Evolutionary conservation across 2,888 invertebrate species (phyloP), one percentile per base, ranked within the genome.

Genomic region (Smittia sp.): DNA sequence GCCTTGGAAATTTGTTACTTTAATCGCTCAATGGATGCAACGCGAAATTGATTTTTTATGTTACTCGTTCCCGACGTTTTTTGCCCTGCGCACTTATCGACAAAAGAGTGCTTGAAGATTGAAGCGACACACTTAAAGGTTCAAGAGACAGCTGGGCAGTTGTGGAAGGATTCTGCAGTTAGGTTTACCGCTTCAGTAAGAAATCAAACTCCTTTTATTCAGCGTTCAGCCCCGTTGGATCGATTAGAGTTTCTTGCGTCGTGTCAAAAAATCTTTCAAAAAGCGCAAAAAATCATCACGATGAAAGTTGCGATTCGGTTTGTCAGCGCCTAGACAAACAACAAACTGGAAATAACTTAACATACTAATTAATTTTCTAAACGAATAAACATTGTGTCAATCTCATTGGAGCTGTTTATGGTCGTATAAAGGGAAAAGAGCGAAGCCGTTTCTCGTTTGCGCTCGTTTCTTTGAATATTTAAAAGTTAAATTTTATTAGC

Each of bases 301-400:
- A 38, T 38, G 38, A 38, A n/a, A n/a, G n/a, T n/a, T n/a, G 3
- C 46, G 46, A 46, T 46, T 52, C 58, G 58, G 22, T 3, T 46
- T 32, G 32, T 32, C 32, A 11, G 46, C 46, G 11, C 11, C 46
- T 13, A 46, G 2, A 11, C n/a, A 7, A 46, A 46, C 11, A 15
- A 15, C 4, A 2, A 46, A 46, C n/a, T n/a, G n/a, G 52, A 52
- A 52, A 52, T 52, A 58, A 58, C 18, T 66, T 11, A 66, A 66
- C 32, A 15, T 66, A 38, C 39, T 66, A 66, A 66, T 66, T 66
- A 66, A 63, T 63, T 58, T 27, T 63, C 25, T 25, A 66, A 39
- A 66, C 15, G 66, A 66, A 66, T 66, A 66, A 66, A 66, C 25
- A n/a, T 24, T 15, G 66, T 66, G 66, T 66, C 66, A 66, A 66